Evolutionary conservation across 2,797 vertebrate species (phyloP).

Genomic region (Leptodon cayanensis): DNA sequence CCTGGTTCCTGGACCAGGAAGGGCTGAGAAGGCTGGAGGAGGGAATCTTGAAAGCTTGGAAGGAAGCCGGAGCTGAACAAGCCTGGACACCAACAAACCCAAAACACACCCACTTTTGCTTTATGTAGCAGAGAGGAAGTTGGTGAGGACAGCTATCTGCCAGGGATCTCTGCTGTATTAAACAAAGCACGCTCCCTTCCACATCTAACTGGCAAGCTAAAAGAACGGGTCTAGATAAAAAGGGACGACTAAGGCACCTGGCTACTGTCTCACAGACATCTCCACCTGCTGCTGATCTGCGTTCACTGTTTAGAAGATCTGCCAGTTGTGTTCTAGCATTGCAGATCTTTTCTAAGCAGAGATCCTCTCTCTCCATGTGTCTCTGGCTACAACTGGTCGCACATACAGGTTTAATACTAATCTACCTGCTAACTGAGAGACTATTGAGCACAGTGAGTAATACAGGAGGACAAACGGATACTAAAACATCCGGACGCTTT

Average conservation of each 20-base stretch:
- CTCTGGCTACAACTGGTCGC: not conserved
- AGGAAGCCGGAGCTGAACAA: not conserved
- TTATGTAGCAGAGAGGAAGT: not conserved
- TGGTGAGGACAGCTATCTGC: not conserved
- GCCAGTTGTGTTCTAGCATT: constrained; percentile 83
- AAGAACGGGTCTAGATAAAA: not conserved
- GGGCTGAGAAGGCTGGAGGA: not conserved
- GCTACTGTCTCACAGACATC: not conserved
- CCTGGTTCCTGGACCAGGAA: constrained; percentile 8
- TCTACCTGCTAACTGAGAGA: not conserved
- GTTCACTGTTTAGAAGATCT: constrained; percentile 86
- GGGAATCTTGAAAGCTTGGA: not conserved
- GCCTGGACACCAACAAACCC: not conserved
- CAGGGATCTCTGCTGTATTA: not conserved
- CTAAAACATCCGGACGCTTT: not conserved
- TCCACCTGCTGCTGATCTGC: constrained; percentile 84
- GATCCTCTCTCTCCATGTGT: not conserved
- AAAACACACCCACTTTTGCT: not conserved
- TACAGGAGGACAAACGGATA: not conserved
- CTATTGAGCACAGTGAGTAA: not conserved
- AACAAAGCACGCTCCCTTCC: not conserved
- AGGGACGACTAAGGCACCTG: not conserved
- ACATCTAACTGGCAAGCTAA: not conserved
- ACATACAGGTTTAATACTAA: not conserved
- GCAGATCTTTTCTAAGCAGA: not conserved